These are phyloP conservation scores for Euphydryas editha DNA, from an alignment of 2,888 invertebrate genomes.

Conservation along the genomic window DNA sequence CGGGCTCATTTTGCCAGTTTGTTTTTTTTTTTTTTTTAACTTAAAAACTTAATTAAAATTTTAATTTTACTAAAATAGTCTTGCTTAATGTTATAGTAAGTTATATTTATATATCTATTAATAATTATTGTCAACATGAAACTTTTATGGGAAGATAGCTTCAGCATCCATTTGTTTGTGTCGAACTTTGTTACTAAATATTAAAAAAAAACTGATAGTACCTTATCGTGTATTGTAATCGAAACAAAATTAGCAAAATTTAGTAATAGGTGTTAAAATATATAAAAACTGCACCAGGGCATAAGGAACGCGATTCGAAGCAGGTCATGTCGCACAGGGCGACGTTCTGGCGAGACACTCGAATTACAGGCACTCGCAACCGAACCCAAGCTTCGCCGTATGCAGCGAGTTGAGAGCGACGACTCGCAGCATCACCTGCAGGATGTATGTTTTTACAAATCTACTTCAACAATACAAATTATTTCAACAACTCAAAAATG, in stretches of 20 bases:
- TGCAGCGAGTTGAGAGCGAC: slow-evolving; percentile 90
- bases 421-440: slow-evolving; percentile 82
- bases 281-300: slow-evolving; percentile 63
- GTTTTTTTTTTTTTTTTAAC: too few species aligned
- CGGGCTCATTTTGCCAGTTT: too few species aligned
- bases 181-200: too few species aligned
- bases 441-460: slow-evolving; percentile 53
- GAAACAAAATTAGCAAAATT: background rate
- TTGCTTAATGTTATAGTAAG: too few species aligned
- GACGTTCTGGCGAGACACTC: slow-evolving; percentile 85
- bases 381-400: slow-evolving; percentile 85
- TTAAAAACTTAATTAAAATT: too few species aligned
- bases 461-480: background rate
- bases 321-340: slow-evolving; percentile 76
- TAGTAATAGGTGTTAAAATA: background rate
- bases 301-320: slow-evolving; percentile 84
- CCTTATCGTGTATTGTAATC: background rate
- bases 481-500: background rate
- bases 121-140: too few species aligned
- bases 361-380: slow-evolving; percentile 79
- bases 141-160: too few species aligned
- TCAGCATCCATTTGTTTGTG: too few species aligned
- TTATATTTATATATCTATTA: too few species aligned
- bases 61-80: too few species aligned
- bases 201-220: too few species aligned